A percentile compares a stretch with the other conserved stretches of the same genome.
These are phyloP conservation scores for Drosophila ezoana DNA, from an alignment of 2,888 invertebrate genomes.

Conservation along the genomic window DNA sequence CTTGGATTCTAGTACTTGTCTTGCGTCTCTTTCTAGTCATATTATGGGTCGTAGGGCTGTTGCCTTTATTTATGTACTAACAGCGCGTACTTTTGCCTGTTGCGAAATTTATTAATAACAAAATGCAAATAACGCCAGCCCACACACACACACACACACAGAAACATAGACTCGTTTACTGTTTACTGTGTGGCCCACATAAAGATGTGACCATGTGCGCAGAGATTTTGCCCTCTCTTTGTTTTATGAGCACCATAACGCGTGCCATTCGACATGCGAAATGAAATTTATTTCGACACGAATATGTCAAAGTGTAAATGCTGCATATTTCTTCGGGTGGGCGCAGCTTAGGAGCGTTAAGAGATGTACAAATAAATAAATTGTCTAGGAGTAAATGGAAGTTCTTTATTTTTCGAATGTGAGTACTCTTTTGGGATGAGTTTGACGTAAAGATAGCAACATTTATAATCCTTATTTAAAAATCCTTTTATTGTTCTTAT, in stretches of 20 bases:
- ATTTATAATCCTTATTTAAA: too few species aligned
- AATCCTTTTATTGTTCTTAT: too few species aligned
- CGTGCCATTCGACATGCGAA: slow-evolving; percentile 37
- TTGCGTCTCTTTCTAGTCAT: slow-evolving; percentile 1
- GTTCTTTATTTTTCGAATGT: too few species aligned
- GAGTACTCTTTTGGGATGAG: too few species aligned
- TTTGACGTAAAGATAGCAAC: too few species aligned
- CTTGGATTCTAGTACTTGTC: slow-evolving; percentile 29
- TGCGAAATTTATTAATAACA: slow-evolving; percentile 74
- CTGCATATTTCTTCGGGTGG: slow-evolving; percentile 39
- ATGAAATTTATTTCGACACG: slow-evolving; percentile 47
- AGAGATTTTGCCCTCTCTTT: slow-evolving; percentile 20
- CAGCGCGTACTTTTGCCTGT: slow-evolving; percentile 49
- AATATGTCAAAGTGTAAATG: slow-evolving; percentile 63
- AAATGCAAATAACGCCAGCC: slow-evolving; percentile 66
- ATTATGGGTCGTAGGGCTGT: neutral
- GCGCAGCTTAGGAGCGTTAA: slow-evolving; percentile 2
- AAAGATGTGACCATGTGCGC: slow-evolving; percentile 25
- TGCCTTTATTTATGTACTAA: slow-evolving; percentile 31
- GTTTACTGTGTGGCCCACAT: slow-evolving; percentile 7
- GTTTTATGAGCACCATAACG: slow-evolving; percentile 59
- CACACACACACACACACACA: neutral
- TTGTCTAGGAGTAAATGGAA: slow-evolving; percentile 2
- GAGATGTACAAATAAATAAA: slow-evolving; percentile 1
- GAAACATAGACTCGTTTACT: neutral